These are phyloP conservation scores for Perognathus longimembris DNA, from an alignment of 2,113 vertebrate species.

Conservation along the genomic window DNA sequence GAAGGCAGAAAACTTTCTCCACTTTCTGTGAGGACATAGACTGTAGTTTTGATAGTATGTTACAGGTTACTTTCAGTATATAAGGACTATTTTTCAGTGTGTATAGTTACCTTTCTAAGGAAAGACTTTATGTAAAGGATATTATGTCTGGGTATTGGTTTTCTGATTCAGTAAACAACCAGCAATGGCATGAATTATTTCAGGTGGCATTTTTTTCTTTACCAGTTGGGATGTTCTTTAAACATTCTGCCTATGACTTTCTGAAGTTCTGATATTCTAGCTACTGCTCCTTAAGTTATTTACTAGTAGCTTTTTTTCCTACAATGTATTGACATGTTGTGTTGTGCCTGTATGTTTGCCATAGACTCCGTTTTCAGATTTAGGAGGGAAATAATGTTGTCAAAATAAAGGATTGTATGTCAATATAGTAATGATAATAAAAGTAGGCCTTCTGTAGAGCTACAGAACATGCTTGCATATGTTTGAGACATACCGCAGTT, in stretches of 20 bases:
- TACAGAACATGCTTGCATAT: not conserved
- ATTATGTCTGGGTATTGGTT: not conserved
- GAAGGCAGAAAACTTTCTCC: not conserved
- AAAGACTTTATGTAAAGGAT: not conserved
- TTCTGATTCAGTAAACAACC: not conserved
- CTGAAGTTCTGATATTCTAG: not conserved
- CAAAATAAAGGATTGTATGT: slow-evolving; percentile 24
- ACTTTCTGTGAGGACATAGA: not conserved
- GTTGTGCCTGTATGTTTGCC: not conserved
- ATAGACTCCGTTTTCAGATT: not conserved
- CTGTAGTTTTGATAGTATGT: not conserved
- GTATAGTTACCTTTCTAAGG: not conserved
- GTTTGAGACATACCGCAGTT: not conserved
- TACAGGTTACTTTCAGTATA: not conserved
- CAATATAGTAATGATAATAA: not conserved
- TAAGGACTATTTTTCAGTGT: not conserved
- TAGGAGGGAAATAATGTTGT: not conserved
- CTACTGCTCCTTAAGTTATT: not conserved
- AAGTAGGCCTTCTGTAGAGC: not conserved
- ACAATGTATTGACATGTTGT: not conserved
- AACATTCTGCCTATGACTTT: not conserved
- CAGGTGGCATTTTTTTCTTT: not conserved
- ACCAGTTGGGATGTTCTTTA: not conserved
- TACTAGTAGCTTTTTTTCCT: not conserved
- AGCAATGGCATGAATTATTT: not conserved